These are phyloP conservation scores for Neomorphus geoffroyi DNA, from an alignment of 2,797 vertebrate species.

Conservation along the genomic window DNA sequence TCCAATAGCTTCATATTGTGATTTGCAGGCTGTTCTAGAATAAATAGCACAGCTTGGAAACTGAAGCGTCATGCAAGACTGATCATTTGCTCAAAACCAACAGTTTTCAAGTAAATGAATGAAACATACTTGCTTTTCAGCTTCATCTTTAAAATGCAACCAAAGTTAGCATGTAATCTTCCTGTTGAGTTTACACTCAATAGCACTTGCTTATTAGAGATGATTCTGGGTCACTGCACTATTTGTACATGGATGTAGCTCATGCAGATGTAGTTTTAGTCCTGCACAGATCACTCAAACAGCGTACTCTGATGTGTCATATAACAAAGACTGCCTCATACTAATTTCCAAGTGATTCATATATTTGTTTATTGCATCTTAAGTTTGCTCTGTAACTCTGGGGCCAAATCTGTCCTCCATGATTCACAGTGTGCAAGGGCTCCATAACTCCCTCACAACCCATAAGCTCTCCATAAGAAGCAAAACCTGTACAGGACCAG, in stretches of 20 bases:
- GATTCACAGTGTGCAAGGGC: neutral
- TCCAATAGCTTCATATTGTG: neutral
- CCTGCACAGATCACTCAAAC: neutral
- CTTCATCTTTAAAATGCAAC: slow-evolving; percentile 1
- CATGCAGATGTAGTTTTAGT: neutral
- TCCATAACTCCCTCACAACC: neutral
- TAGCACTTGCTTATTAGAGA: neutral
- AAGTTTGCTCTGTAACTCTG: neutral
- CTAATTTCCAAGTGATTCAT: neutral
- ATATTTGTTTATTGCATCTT: neutral
- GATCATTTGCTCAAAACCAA: slow-evolving; percentile 38
- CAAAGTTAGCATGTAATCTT: neutral
- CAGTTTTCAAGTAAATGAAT: slow-evolving; percentile 36
- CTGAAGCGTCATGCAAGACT: neutral
- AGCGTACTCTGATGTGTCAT: neutral
- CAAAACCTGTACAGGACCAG: neutral
- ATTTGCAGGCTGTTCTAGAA: slow-evolving; percentile 19
- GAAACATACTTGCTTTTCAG: neutral
- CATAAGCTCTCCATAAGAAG: neutral
- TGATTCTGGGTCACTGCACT: neutral
- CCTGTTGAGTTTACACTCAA: neutral
- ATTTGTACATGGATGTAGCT: neutral
- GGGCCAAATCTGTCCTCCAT: neutral
- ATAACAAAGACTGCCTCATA: neutral
- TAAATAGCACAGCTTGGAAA: neutral